Percentiles rank a stretch among this genome's conserved stretches.
These are phyloP conservation scores for Ursus arctos DNA, from an alignment of 2,113 vertebrate genomes.

Conservation along the genomic window DNA sequence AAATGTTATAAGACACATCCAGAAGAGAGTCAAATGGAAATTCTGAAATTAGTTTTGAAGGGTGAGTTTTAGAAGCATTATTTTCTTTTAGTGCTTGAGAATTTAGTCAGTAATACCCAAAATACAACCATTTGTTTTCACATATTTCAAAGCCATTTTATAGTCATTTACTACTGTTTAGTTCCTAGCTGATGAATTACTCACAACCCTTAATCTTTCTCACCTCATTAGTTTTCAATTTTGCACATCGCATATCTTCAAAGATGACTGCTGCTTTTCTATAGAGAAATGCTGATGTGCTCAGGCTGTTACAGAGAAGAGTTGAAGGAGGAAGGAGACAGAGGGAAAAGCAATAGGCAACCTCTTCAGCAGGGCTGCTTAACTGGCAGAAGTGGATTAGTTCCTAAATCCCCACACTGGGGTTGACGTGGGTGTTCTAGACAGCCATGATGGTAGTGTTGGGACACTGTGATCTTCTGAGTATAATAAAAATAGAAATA, in stretches of 20 bases:
- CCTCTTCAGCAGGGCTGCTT: background rate
- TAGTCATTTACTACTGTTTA: conserved; percentile 13
- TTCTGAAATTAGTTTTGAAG: conserved; percentile 12
- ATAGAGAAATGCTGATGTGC: background rate
- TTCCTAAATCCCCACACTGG: background rate
- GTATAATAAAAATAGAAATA: conserved; percentile 14
- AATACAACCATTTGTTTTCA: background rate
- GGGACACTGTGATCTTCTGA: background rate
- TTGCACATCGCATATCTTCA: conserved; percentile 26
- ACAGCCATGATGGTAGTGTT: background rate
- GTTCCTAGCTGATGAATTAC: conserved; percentile 9
- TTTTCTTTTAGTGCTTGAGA: background rate
- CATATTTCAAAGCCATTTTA: background rate
- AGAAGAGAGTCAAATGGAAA: background rate
- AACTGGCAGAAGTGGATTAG: background rate
- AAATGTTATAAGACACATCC: background rate
- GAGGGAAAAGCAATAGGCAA: background rate
- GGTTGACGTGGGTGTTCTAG: background rate
- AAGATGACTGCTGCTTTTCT: background rate
- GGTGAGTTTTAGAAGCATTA: background rate
- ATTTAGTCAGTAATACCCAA: background rate
- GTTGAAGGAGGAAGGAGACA: background rate
- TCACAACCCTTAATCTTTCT: conserved; percentile 18
- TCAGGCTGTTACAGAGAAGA: background rate
- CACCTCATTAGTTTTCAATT: conserved; percentile 59